These are phyloP conservation scores for Psix sp. DNA, from an alignment of 1,140 invertebrate species.

Conservation along the genomic window DNA sequence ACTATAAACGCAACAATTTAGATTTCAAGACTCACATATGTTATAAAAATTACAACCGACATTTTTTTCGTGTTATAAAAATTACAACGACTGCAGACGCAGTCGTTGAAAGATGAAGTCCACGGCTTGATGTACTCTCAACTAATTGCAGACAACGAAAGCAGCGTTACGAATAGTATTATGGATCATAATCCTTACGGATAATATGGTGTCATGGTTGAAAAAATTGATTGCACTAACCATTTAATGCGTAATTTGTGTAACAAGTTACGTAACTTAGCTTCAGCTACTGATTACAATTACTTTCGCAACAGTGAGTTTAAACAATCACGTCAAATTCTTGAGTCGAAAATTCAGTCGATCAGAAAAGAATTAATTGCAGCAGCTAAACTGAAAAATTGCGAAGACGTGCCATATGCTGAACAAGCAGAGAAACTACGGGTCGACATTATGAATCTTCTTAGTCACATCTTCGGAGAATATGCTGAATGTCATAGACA, in stretches of 20 bases:
- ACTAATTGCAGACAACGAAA: neutral
- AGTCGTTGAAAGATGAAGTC: too few relatives aligned
- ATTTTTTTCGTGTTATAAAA: too few relatives aligned
- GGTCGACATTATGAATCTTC: slow-evolving; percentile 10
- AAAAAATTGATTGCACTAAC: neutral
- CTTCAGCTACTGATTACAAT: neutral
- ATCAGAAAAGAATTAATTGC: slow-evolving; percentile 2
- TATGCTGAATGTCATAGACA: slow-evolving; percentile 59
- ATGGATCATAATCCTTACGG: neutral
- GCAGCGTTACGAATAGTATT: neutral
- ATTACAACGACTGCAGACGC: too few relatives aligned
- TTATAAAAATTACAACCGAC: too few relatives aligned
- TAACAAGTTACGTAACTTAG: neutral
- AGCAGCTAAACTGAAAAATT: neutral
- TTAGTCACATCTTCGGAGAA: slow-evolving; percentile 69
- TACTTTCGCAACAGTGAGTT: neutral
- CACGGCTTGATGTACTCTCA: neutral
- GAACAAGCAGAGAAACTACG: neutral
- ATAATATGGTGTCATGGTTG: neutral
- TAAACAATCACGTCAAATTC: neutral
- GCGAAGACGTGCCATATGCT: neutral
- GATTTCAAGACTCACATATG: too few relatives aligned
- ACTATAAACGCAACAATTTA: too few relatives aligned
- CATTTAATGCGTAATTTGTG: neutral
- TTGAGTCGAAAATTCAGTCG: neutral